These are phyloP conservation scores for Ispidina picta DNA, from an alignment of 2,797 vertebrate genomes.

Conservation along the genomic window DNA sequence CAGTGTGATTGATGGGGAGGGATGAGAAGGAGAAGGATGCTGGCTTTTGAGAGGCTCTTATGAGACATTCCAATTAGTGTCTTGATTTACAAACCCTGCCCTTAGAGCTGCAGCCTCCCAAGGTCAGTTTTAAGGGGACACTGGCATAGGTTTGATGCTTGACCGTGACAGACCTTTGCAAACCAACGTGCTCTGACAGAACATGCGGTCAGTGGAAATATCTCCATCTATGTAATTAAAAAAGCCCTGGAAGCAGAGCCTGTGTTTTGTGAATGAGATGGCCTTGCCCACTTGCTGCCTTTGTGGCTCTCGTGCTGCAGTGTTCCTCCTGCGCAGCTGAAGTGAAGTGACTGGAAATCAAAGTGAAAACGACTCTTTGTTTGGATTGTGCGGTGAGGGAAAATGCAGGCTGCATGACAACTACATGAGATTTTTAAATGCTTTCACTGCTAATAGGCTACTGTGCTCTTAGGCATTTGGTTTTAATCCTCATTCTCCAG, in stretches of 20 bases:
- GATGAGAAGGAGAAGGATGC: neutral
- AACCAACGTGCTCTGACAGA: neutral
- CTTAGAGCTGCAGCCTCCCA: conserved; percentile 11
- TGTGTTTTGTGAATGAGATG: neutral
- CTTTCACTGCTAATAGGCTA: conserved; percentile 14
- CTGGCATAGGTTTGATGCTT: neutral
- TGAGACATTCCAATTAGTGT: conserved; percentile 23
- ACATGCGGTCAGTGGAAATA: neutral
- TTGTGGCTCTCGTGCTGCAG: neutral
- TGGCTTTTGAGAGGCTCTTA: neutral
- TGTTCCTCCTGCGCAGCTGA: neutral
- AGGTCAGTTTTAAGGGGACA: neutral
- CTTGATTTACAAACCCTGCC: conserved; percentile 30
- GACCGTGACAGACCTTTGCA: neutral
- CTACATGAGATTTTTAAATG: neutral
- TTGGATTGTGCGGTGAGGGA: neutral
- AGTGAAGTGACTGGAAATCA: conserved; percentile 12
- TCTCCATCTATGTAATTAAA: neutral
- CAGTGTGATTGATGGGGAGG: neutral
- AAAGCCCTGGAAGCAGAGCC: neutral
- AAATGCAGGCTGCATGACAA: neutral
- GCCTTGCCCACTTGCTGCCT: neutral
- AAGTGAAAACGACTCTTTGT: neutral
- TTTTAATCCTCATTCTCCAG: neutral
- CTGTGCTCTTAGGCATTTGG: neutral